Percentiles rank a stretch among this genome's conserved stretches.
Conservation (phyloP, 1,140 invertebrate genomes). For the Drosophila tsacasi region DNA sequence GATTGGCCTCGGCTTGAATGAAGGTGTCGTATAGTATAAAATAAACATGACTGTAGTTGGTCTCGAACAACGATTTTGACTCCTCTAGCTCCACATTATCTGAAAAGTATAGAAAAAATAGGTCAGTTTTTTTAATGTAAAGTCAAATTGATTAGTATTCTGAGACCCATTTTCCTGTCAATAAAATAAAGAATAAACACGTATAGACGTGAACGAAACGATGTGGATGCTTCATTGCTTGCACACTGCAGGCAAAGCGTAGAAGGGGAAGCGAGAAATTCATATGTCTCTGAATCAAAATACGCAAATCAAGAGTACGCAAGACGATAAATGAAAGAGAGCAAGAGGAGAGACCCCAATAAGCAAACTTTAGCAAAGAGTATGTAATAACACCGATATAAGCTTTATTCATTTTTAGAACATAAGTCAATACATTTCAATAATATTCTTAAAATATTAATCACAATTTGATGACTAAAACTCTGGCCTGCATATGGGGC, state of each 20-base stretch:
- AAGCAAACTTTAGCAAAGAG: no score
- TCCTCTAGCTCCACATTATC: constrained; percentile 96
- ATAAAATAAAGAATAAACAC: not conserved
- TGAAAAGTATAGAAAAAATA: constrained; percentile 85
- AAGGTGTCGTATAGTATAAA: constrained; percentile 98
- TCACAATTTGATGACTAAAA: not conserved
- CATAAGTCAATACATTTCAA: not conserved
- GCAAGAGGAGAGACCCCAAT: no score
- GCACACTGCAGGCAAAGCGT: not conserved
- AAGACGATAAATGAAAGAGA: no score
- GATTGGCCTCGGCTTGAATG: constrained; percentile 94
- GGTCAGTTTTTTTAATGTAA: constrained; percentile 7
- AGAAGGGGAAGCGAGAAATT: not conserved
- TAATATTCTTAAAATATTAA: not conserved
- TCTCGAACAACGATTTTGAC: constrained; percentile 96
- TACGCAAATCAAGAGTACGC: no score
- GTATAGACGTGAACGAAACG: no score
- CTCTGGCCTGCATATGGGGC: not conserved
- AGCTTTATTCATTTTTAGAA: no score
- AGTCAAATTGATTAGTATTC: constrained; percentile 4
- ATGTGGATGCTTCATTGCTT: not conserved
- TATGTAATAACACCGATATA: no score
- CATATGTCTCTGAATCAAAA: no score
- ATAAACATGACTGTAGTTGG: constrained; percentile 97
- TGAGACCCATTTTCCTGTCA: not conserved